A percentile compares a stretch with the other conserved stretches of the same genome.
Conservation (phyloP, 2,888 invertebrate genomes). For the Nebria salina region DNA sequence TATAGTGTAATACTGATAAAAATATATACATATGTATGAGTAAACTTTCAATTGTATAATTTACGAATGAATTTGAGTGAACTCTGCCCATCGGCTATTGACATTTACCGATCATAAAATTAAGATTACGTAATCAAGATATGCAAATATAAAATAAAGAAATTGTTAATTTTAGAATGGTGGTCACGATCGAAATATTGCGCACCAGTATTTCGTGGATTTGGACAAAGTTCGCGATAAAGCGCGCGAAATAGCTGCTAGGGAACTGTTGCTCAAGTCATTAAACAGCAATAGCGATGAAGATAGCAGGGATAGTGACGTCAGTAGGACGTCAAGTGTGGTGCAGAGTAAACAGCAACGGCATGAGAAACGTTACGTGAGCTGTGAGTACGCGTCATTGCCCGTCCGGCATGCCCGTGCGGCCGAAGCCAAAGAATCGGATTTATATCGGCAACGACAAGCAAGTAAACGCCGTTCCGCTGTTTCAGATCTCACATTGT, state of each 20-base stretch:
- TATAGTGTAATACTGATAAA: too few relatives aligned
- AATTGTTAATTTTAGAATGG: neutral
- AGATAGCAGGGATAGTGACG: neutral
- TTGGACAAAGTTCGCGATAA: constrained; percentile 9
- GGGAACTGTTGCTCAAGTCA: neutral
- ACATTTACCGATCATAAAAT: neutral
- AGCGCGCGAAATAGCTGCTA: neutral
- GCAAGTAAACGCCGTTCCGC: constrained; percentile 42
- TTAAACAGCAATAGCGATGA: neutral
- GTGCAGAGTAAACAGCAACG: constrained; percentile 6
- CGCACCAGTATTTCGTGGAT: constrained; percentile 9
- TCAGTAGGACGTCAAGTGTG: neutral
- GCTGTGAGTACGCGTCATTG: constrained; percentile 5
- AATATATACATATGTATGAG: too few relatives aligned
- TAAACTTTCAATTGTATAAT: neutral
- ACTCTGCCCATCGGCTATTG: neutral
- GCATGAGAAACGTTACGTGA: constrained; percentile 13
- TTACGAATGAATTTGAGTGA: neutral
- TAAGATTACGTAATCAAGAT: neutral
- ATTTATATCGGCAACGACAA: neutral
- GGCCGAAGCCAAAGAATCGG: constrained; percentile 15
- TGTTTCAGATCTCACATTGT: constrained; percentile 72
- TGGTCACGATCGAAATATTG: constrained; percentile 6
- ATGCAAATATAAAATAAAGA: neutral
- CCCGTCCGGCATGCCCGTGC: constrained; percentile 30